Percentiles rank a stretch among this genome's conserved stretches.
phyloP scores from a whole-genome alignment of 1,140 invertebrate genomes.

The Adoxophyes honmai region DNA sequence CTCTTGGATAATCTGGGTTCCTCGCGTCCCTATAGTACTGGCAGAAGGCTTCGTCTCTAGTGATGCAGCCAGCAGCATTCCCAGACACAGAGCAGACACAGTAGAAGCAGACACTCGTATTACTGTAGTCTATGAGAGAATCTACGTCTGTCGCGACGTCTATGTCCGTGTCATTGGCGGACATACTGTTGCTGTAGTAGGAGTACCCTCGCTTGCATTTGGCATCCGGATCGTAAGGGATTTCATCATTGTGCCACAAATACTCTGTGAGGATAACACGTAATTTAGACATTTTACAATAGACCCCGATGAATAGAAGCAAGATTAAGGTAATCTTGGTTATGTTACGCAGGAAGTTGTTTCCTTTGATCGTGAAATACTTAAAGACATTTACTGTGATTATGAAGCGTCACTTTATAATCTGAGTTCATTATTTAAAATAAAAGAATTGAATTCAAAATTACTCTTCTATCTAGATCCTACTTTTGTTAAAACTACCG shows the following conservation, averaged over 20 bases:
- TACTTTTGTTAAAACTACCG: too few species aligned
- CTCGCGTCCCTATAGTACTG: constrained; percentile 44
- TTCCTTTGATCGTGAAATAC: too few species aligned
- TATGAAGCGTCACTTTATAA: too few species aligned
- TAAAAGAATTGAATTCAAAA: too few species aligned
- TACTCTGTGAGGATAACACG: constrained; percentile 39
- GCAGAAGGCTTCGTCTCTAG: constrained; percentile 45
- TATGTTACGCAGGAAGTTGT: too few species aligned
- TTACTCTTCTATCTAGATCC: too few species aligned
- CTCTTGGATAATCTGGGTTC: constrained; percentile 20
- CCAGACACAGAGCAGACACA: constrained; percentile 51
- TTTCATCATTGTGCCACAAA: constrained; percentile 66
- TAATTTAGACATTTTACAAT: neutral
- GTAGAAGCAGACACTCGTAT: constrained; percentile 42
- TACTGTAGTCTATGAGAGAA: constrained; percentile 40
- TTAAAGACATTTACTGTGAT: too few species aligned
- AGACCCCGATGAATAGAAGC: too few species aligned
- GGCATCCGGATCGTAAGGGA: constrained; percentile 48
- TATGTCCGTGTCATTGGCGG: constrained; percentile 47
- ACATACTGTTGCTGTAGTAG: constrained; percentile 53
- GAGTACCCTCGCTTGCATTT: constrained; percentile 46
- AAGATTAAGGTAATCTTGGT: too few species aligned
- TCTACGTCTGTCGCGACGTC: constrained; percentile 36
- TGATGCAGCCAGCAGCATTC: constrained; percentile 34
- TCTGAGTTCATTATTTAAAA: too few species aligned